phyloP scores from a whole-genome alignment of 2,888 invertebrate species.

The Athalia cordata region DNA sequence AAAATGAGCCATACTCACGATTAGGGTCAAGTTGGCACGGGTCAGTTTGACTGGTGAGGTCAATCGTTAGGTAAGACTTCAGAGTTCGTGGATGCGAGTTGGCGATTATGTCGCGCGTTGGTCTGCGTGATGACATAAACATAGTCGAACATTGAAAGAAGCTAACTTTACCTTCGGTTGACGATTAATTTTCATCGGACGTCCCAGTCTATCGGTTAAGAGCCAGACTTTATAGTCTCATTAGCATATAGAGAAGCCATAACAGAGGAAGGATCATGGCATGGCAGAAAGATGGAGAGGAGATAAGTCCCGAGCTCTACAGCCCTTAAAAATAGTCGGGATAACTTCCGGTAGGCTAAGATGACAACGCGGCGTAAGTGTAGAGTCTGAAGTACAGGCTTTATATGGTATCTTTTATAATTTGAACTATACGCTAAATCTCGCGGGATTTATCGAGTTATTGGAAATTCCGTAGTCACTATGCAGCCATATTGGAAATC shows the following conservation, averaged over 20 bases:
- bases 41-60: slow-evolving; percentile 17
- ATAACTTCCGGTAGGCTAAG: slow-evolving; percentile 23
- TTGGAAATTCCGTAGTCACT: slow-evolving; percentile 11
- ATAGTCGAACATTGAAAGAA: neutral
- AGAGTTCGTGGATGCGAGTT: slow-evolving; percentile 2
- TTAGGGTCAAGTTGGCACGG: slow-evolving; percentile 15
- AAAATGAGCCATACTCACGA: neutral
- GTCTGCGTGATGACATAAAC: slow-evolving; percentile 11
- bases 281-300: neutral
- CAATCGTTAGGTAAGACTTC: neutral
- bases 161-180: slow-evolving; percentile 4
- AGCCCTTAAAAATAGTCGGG: slow-evolving; percentile 3
- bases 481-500: slow-evolving; percentile 31
- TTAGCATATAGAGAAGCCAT: slow-evolving; percentile 15
- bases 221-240: neutral
- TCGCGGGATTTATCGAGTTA: neutral
- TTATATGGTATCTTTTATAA: neutral
- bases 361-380: neutral
- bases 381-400: neutral
- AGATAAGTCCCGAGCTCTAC: neutral
- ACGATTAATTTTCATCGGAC: slow-evolving; percentile 12
- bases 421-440: neutral
- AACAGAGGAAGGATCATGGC: neutral
- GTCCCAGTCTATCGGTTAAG: slow-evolving; percentile 1
- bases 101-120: slow-evolving; percentile 1